phyloP scores from a whole-genome alignment of 1,140 invertebrate species.

The Hirudo medicinalis region DNA sequence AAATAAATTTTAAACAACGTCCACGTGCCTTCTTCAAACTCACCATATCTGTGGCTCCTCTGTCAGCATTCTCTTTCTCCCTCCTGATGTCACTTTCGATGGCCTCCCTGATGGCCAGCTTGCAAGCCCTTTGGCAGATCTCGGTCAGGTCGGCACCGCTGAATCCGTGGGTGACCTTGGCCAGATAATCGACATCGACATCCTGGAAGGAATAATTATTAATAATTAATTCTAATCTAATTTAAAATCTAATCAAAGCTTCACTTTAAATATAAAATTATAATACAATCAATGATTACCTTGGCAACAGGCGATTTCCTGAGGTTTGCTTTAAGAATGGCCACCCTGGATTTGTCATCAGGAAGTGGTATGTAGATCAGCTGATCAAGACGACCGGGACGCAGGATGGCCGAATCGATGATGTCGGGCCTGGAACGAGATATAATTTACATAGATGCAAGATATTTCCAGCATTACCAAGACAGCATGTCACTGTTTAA shows the following conservation, averaged over 20 bases:
- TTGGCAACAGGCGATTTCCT: constrained; percentile 90
- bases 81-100: constrained; percentile 87
- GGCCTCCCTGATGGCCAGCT: constrained; percentile 91
- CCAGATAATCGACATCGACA: constrained; percentile 83
- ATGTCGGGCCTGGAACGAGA: constrained; percentile 58
- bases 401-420: constrained; percentile 94
- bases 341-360: constrained; percentile 90
- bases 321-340: constrained; percentile 85
- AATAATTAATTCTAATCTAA: constrained; percentile 23
- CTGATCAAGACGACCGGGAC: constrained; percentile 95
- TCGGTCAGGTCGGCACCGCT: constrained; percentile 98
- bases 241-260: no score
- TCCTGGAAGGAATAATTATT: constrained; percentile 47
- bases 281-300: constrained; percentile 37
- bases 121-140: constrained; percentile 97
- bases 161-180: constrained; percentile 91
- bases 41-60: constrained; percentile 62
- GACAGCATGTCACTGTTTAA: neutral
- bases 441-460: neutral
- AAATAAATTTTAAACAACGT: no score
- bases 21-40: neutral
- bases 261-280: neutral
- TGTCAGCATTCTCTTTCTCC: constrained; percentile 68
- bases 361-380: constrained; percentile 98
- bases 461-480: neutral